phyloP scores from a whole-genome alignment of 2,888 invertebrate species.

The Deilephila porcellus region DNA sequence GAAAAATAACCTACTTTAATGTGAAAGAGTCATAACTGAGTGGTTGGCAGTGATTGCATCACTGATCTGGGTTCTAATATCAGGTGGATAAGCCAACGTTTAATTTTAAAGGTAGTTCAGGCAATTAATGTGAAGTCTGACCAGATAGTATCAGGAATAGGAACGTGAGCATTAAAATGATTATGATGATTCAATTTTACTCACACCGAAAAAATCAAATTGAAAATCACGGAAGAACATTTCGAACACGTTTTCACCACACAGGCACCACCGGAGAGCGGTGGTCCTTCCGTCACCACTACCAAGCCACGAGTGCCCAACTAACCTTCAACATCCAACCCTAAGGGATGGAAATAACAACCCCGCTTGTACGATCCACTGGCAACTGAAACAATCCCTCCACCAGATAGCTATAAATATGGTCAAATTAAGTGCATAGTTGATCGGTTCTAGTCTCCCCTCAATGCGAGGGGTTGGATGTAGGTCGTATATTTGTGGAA shows the following conservation, averaged over 20 bases:
- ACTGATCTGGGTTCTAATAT: no score
- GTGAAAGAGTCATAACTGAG: no score
- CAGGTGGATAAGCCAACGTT: no score
- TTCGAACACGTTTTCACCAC: neutral
- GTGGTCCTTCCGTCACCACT: neutral
- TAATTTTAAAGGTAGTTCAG: no score
- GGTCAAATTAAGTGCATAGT: neutral
- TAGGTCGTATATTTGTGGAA: conserved; percentile 1
- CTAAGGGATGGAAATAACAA: neutral
- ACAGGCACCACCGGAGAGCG: neutral
- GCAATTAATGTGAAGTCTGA: no score
- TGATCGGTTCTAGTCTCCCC: neutral
- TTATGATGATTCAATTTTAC: neutral
- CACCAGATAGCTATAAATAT: neutral
- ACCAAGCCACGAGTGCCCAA: neutral
- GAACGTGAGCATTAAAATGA: neutral
- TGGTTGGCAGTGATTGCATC: no score
- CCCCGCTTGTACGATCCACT: neutral
- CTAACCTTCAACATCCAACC: neutral
- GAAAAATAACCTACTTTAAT: no score
- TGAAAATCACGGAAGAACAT: conserved; percentile 3
- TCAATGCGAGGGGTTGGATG: neutral
- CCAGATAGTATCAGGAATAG: neutral
- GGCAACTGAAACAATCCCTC: neutral
- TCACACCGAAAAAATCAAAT: neutral